A percentile compares a stretch with the other conserved stretches of the same genome.
Conservation (phyloP, 64 coral and sea anemone genomes). For the Trachythela sp. region DNA sequence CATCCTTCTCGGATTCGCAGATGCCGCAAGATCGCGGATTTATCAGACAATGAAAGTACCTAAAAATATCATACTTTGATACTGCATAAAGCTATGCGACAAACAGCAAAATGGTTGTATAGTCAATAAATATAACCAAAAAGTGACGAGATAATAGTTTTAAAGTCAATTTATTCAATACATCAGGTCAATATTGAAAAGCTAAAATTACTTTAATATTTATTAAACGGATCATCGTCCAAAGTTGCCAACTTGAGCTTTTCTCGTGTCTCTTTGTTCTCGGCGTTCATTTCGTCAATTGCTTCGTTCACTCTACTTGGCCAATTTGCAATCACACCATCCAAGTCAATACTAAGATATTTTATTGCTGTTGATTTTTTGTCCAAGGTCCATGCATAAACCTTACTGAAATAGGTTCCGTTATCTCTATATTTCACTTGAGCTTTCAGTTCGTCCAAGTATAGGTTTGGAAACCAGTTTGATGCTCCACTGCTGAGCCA, state of each 20-base stretch:
- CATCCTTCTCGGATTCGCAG: too few species aligned
- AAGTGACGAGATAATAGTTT: too few species aligned
- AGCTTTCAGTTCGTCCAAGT: constrained; percentile 27
- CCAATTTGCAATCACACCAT: constrained; percentile 43
- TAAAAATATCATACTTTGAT: too few species aligned
- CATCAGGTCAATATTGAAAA: too few species aligned
- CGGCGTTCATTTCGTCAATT: constrained; percentile 10
- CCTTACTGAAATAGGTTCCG: constrained; percentile 39
- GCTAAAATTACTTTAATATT: too few species aligned
- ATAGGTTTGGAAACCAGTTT: not conserved
- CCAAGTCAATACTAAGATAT: constrained; percentile 42
- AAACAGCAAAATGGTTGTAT: too few species aligned
- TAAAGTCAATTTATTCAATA: too few species aligned
- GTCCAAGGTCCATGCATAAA: constrained; percentile 43
- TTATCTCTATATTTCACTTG: constrained; percentile 38
- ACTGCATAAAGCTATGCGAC: too few species aligned
- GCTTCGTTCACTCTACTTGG: constrained; percentile 39
- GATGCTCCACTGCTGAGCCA: constrained; percentile 31
- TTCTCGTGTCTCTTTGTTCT: not conserved
- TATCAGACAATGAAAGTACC: too few species aligned
- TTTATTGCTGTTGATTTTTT: constrained; percentile 27
- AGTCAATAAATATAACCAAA: too few species aligned
- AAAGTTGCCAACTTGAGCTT: constrained; percentile 34
- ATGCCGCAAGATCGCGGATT: too few species aligned
- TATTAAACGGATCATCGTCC: constrained; percentile 39